Base-by-base conservation (phyloP, 2,797 vertebrate species). In the Neosilurus mollespiculum region DNA sequence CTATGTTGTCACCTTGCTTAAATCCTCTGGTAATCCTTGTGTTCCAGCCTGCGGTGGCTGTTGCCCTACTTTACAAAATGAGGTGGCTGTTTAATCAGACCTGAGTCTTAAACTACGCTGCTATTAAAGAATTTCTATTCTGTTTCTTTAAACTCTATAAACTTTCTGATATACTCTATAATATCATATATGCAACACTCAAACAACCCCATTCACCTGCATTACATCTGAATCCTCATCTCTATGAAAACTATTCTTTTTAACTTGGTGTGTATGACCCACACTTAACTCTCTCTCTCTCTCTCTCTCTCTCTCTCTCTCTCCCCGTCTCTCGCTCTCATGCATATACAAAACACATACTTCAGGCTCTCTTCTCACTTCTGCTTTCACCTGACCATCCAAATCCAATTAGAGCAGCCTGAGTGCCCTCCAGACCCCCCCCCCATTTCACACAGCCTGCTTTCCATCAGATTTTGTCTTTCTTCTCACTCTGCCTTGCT, bases 351-450 rank as follows among this genome's bases (percentile, higher is more conserved):
- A 34, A 22, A 78, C 69, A 34, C 30, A n/a, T 8, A 54, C 73
- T 30, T 73, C 43, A 54, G 8, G 66, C 26, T 56, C 26, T 76
- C 62, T 43, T 64, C 73, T n/a, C 62, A 76, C 76, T 83, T 51
- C 53, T 82, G n/a, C 49, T 77, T 82, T 81, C 86, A 88, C 82
- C 87, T 87, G 86, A 90, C 88, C 78, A 79, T 82, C 49, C 81
- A 88, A 87, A 89, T 89, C 90, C 84, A 87, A 83, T 88, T 88
- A 87, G 73, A 83, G 78, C 78, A 53, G 82, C 78, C 56, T 37
- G 80, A 87, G 34, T 82, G 84, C 84, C 62, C 78, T 81, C 30
- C 65, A n/a, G 37, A 59, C 78, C 80, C 34, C 75, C 64, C n/a
- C 61, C 37, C 75, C 86, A 59, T 73, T 78, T 73, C 54, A 53